These are phyloP conservation scores for Heterocephalus glaber DNA, from an alignment of 2,113 vertebrate genomes.

Conservation along the genomic window DNA sequence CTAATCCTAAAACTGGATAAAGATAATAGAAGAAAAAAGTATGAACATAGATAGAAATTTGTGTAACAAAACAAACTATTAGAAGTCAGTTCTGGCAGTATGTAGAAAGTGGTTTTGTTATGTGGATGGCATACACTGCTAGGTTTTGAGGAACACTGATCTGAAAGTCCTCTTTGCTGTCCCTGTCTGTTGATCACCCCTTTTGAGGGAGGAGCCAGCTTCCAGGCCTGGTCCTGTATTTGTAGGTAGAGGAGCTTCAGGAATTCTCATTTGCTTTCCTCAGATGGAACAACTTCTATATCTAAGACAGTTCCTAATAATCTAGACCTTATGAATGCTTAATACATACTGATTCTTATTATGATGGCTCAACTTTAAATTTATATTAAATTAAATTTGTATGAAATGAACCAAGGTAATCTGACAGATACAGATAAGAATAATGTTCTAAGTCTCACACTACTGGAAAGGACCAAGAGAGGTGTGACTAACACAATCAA, in stretches of 20 bases:
- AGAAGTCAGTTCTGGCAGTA: no score
- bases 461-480: neutral
- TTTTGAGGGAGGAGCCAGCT: neutral
- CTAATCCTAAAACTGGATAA: no score
- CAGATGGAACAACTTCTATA: neutral
- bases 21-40: no score
- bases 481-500: neutral
- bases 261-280: constrained; percentile 14
- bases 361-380: neutral
- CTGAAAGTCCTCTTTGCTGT: neutral
- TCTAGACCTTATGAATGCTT: neutral
- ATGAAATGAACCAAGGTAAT: neutral
- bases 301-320: constrained; percentile 11
- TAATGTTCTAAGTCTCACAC: neutral
- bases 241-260: neutral
- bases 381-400: constrained; percentile 16
- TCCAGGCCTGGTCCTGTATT: neutral
- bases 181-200: neutral
- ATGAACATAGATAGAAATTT: no score
- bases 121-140: no score
- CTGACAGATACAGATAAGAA: neutral
- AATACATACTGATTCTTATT: neutral
- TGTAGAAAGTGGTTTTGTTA: no score
- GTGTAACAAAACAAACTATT: no score
- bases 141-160: neutral